Percentiles rank a stretch among this genome's conserved stretches.
Evolutionary conservation across 2,888 invertebrate species (phyloP).

Genomic region (Nasonia oneida): DNA sequence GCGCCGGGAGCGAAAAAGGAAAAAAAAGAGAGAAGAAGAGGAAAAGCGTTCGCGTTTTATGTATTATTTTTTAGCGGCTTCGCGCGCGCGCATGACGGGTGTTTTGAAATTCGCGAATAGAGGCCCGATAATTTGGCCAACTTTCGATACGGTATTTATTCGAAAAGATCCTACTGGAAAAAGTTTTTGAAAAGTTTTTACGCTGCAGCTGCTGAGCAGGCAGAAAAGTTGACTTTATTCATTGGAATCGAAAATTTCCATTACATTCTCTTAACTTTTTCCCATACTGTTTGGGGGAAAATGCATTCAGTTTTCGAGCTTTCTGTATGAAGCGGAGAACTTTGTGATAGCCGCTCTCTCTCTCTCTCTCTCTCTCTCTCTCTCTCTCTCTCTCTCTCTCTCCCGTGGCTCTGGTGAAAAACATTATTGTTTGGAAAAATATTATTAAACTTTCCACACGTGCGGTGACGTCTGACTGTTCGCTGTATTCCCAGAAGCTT

Average conservation of each 20-base stretch:
- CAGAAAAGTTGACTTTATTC: slow-evolving; percentile 27
- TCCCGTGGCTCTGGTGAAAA: not conserved
- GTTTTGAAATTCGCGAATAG: not conserved
- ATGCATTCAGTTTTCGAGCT: slow-evolving; percentile 36
- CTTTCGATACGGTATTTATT: slow-evolving; percentile 20
- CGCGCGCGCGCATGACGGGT: not conserved
- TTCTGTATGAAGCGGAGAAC: slow-evolving; percentile 9
- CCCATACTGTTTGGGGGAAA: slow-evolving; percentile 38
- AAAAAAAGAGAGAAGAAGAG: not conserved
- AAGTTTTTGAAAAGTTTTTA: slow-evolving; percentile 34
- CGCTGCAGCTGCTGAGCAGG: not conserved
- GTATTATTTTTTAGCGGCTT: not conserved
- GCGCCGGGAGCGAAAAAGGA: not conserved
- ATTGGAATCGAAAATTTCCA: slow-evolving; percentile 43
- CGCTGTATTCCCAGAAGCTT: too few species aligned
- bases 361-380: not conserved
- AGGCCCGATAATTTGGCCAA: not conserved
- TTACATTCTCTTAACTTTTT: slow-evolving; percentile 42
- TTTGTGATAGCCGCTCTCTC: slow-evolving; percentile 24
- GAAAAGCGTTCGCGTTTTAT: not conserved
- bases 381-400: too few species aligned
- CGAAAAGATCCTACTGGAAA: not conserved
- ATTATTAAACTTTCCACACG: not conserved
- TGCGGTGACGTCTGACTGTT: too few species aligned
- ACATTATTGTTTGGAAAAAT: not conserved